Percentiles rank a stretch among this genome's conserved stretches.
phyloP scores from a whole-genome alignment of 2,797 vertebrate genomes.

The Coendou prehensilis region DNA sequence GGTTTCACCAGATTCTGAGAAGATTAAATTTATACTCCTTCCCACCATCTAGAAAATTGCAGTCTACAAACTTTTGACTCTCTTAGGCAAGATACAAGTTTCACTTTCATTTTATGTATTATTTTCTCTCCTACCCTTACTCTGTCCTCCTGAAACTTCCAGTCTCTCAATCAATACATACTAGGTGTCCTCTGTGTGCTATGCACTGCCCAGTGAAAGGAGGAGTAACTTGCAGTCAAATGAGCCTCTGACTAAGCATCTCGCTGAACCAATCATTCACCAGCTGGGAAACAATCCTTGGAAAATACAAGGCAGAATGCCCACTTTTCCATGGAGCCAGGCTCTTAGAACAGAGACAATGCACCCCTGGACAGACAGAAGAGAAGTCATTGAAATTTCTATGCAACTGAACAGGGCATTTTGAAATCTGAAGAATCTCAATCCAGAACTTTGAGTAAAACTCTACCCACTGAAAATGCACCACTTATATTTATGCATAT shows the following conservation, averaged over 20 bases:
- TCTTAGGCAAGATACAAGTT: not conserved
- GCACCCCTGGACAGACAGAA: not conserved
- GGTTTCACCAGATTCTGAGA: not conserved
- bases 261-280: not conserved
- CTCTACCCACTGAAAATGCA: not conserved
- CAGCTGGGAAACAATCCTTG: not conserved
- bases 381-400: not conserved
- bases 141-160: not conserved
- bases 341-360: not conserved
- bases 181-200: not conserved
- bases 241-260: not conserved
- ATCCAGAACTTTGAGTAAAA: not conserved
- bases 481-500: not conserved
- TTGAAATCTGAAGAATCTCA: not conserved
- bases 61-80: not conserved
- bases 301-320: not conserved
- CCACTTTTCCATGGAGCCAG: not conserved
- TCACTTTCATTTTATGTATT: not conserved
- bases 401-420: not conserved
- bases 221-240: not conserved
- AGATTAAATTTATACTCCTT: slow-evolving; percentile 36
- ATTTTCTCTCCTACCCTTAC: not conserved
- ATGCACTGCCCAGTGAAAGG: not conserved
- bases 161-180: not conserved
- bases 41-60: not conserved